A percentile compares a stretch with the other conserved stretches of the same genome.
Evolutionary conservation across 35 echinoderm and acorn worm genomes (phyloP).

Genomic region (Hemicentrotus pulcherrimus): DNA sequence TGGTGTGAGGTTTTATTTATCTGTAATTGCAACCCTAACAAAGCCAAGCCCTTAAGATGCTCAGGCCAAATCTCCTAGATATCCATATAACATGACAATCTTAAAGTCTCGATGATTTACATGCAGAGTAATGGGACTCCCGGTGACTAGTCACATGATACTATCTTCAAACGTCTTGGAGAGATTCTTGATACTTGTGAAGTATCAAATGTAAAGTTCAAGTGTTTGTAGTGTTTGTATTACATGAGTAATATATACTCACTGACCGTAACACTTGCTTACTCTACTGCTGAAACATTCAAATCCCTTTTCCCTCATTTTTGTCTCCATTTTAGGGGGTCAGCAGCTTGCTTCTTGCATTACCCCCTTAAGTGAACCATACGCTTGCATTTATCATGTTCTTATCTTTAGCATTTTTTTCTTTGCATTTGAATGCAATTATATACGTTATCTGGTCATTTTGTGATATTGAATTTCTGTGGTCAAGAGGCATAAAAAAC

Average conservation of each 20-base stretch:
- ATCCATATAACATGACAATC: constrained; percentile 12
- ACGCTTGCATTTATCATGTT: not conserved
- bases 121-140: not conserved
- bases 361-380: not conserved
- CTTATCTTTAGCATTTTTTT: not conserved
- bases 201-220: not conserved
- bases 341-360: not conserved
- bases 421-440: not conserved
- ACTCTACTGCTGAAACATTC: not conserved
- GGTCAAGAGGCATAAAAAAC: not conserved
- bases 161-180: not conserved
- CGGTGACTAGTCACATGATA: not conserved
- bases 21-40: constrained; percentile 2
- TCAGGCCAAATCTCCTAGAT: not conserved
- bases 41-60: not conserved
- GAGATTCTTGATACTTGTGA: not conserved
- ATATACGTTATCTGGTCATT: not conserved
- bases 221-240: too few relatives aligned
- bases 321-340: not conserved
- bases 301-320: not conserved
- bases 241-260: not conserved
- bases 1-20: constrained; percentile 1
- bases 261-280: not conserved
- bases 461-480: not conserved
- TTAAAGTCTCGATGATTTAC: not conserved